A percentile compares a stretch with the other conserved stretches of the same genome.
Evolutionary conservation across 2,113 vertebrate species (phyloP).

Genomic region (Hymenochirus boettgeri): DNA sequence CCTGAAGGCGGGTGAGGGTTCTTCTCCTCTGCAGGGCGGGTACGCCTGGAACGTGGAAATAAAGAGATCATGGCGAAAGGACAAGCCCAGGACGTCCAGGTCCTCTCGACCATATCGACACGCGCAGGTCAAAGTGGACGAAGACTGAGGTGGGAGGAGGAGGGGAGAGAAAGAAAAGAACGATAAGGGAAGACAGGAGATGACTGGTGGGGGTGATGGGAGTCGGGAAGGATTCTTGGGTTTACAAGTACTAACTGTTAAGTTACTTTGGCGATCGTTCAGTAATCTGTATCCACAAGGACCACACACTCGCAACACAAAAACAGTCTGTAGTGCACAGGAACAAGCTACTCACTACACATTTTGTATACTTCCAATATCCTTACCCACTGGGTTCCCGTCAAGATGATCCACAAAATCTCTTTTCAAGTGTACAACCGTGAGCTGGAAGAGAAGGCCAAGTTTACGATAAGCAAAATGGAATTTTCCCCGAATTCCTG

Average conservation of each 20-base stretch:
- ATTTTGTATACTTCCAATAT: neutral
- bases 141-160: constrained; percentile 63
- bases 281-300: constrained; percentile 79
- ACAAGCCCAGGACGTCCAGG: constrained; percentile 83
- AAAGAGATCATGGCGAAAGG: constrained; percentile 89
- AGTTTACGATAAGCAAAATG: constrained; percentile 2
- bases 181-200: too few species aligned
- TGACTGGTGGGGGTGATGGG: too few species aligned
- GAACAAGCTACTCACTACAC: too few species aligned
- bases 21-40: constrained; percentile 70
- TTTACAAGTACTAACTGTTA: too few species aligned
- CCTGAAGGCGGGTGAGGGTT: constrained; percentile 79
- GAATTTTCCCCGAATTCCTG: too few species aligned
- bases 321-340: too few species aligned
- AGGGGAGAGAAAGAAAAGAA: neutral
- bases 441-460: constrained; percentile 61
- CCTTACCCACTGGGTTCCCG: constrained; percentile 82
- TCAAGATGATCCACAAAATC: constrained; percentile 91
- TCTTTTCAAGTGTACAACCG: constrained; percentile 83
- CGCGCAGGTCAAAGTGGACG: constrained; percentile 85
- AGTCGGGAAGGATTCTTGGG: too few species aligned
- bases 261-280: constrained; percentile 77
- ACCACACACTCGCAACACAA: constrained; percentile 69
- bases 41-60: constrained; percentile 86
- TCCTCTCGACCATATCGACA: constrained; percentile 89